Evolutionary conservation across 2,797 vertebrate genomes (phyloP), one percentile per base, ranked within the genome.

Genomic region (Tenualosa ilisha): DNA sequence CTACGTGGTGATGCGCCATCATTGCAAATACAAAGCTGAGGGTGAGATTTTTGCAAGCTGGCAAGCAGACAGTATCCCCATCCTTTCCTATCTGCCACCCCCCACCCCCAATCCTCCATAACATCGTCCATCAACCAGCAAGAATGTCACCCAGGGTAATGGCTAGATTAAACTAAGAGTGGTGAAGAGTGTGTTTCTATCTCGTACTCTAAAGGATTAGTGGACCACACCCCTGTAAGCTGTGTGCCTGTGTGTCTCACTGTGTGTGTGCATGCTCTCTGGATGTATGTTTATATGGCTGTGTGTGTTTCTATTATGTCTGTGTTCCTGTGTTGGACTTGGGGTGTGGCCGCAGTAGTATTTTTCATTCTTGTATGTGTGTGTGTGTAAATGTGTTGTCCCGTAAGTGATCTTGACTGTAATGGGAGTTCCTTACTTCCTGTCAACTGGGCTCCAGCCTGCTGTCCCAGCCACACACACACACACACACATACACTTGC

Each of bases 401-500:
- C 56, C 20, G 17, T 59, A 59, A 59, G 56, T 20, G 56, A n/a
- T 22, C 56, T 20, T 20, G 20, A 7, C 56, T 59, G 54, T 20
- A 56, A 56, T 22, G 56, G 56, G 56, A 59, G 56, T 53, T 53
- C 51, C 51, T 53, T 12, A 53, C 15, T 53, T 53, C 51, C 51
- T 53, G 51, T 53, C 51, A 22, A 6, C 20, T 20, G 54, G 3
- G 54, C 54, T 56, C 15, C 54, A 56, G 15, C 5, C 17, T 56
- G 54, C 54, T 5, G 15, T 20, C 17, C 56, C 56, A 59, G 20
- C 20, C 17, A 5, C 65, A 68, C 11, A 37, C 65, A 82, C 85
- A 81, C 43, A 65, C n/a, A 53, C 46, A 65, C 26, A 82, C 43
- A 68, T 59, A 22, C 31, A 75, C 68, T 4, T 75, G 68, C 68